These are phyloP conservation scores for Pogonomyrmex barbatus DNA, from an alignment of 1,140 invertebrate species.

Conservation along the genomic window DNA sequence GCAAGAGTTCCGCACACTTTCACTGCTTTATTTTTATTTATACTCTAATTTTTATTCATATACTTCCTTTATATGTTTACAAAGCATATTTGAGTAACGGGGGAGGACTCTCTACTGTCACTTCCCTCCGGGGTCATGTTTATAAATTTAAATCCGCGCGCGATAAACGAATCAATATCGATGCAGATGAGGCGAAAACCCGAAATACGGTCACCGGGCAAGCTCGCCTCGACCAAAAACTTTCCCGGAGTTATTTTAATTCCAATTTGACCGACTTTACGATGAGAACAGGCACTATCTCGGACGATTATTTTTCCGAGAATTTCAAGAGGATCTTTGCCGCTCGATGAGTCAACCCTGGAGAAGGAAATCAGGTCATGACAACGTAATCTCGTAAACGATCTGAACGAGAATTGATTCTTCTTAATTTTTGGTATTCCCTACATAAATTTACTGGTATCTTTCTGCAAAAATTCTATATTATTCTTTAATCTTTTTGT, in stretches of 20 bases:
- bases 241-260: constrained; percentile 72
- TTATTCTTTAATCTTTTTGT: neutral
- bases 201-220: constrained; percentile 48
- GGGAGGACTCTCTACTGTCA: constrained; percentile 16
- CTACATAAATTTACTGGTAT: neutral
- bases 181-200: constrained; percentile 60
- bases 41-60: constrained; percentile 48
- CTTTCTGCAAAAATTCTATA: neutral
- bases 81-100: constrained; percentile 53
- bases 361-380: constrained; percentile 28
- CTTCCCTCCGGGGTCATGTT: constrained; percentile 33
- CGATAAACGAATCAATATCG: constrained; percentile 64
- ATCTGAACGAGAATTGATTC: constrained; percentile 77
- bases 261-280: constrained; percentile 69
- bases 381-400: constrained; percentile 73
- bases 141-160: constrained; percentile 60
- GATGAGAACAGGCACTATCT: constrained; percentile 63
- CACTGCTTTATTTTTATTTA: constrained; percentile 52
- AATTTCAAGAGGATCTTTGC: constrained; percentile 29
- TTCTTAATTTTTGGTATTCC: constrained; percentile 40
- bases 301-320: constrained; percentile 72
- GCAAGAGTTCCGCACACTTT: constrained; percentile 12
- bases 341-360: constrained; percentile 9
- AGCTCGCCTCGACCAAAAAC: constrained; percentile 55
- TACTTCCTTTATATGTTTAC: constrained; percentile 15